phyloP scores from a whole-genome alignment of 2,888 invertebrate species.

The Pantelozetes paolii region DNA sequence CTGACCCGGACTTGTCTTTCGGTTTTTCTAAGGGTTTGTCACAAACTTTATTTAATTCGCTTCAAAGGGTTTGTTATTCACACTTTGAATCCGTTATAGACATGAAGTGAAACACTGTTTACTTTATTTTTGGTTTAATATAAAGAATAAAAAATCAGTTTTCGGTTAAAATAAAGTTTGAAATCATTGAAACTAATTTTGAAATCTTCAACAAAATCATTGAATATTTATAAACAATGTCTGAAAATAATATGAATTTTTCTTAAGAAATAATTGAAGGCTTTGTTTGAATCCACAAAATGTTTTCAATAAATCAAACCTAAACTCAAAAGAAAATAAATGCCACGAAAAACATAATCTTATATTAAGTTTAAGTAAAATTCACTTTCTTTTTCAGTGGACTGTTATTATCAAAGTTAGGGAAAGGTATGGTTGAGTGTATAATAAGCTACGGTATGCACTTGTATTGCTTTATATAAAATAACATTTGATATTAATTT shows the following conservation, averaged over 20 bases:
- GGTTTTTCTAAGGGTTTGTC: conserved; percentile 16
- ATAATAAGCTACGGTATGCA: background rate
- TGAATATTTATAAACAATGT: too few relatives aligned
- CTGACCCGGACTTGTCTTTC: conserved; percentile 6
- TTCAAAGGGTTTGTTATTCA: conserved; percentile 13
- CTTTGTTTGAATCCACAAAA: too few relatives aligned
- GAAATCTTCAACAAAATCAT: too few relatives aligned
- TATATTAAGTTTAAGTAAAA: background rate
- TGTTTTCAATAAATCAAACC: too few relatives aligned
- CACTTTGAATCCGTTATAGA: conserved; percentile 1
- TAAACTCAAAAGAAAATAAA: background rate
- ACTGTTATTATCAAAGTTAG: background rate
- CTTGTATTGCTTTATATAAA: background rate
- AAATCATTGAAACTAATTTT: background rate
- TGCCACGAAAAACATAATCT: background rate
- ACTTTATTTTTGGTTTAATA: background rate
- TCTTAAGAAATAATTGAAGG: too few relatives aligned
- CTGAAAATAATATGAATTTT: too few relatives aligned
- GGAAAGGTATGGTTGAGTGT: too few relatives aligned
- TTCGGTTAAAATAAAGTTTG: background rate
- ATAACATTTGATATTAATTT: conserved; percentile 1
- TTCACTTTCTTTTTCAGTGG: background rate
- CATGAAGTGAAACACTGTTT: background rate
- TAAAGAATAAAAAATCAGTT: background rate
- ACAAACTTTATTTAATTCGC: conserved; percentile 24